These are phyloP conservation scores for Stegophylla sp. DNA, from an alignment of 2,888 invertebrate genomes.

Conservation along the genomic window DNA sequence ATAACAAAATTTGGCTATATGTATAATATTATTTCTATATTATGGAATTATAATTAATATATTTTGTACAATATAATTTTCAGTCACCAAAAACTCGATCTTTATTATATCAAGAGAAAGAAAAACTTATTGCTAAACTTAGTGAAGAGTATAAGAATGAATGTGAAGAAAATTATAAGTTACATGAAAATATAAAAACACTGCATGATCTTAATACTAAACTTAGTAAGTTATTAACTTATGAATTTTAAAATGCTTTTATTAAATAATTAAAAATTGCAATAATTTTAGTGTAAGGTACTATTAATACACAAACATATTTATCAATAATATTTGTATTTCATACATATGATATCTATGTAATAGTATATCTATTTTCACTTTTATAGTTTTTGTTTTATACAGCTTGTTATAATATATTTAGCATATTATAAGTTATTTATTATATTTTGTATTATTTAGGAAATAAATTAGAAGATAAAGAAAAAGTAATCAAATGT, in stretches of 20 bases:
- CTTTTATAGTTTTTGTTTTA: no score
- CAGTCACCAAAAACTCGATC: slow-evolving; percentile 51
- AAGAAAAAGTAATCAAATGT: slow-evolving; percentile 39
- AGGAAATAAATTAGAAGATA: slow-evolving; percentile 53
- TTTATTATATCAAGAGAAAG: slow-evolving; percentile 51
- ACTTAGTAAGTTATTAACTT: slow-evolving; percentile 31
- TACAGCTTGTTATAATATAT: no score
- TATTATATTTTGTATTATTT: neutral
- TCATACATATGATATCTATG: no score
- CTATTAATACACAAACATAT: no score
- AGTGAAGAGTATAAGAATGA: slow-evolving; percentile 51
- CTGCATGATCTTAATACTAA: slow-evolving; percentile 31
- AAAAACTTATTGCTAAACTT: slow-evolving; percentile 47
- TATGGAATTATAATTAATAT: no score
- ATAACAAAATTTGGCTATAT: no score
- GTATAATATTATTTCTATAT: no score
- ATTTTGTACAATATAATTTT: slow-evolving; percentile 4
- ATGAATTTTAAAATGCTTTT: no score
- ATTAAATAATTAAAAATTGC: no score
- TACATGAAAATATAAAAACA: slow-evolving; percentile 32
- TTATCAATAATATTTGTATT: no score
- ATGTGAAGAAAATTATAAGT: slow-evolving; percentile 52
- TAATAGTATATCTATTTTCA: no score
- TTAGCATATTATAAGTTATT: neutral
- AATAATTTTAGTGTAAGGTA: no score